phyloP scores from a whole-genome alignment of 35 echinoderm and acorn worm species.

The Patiria miniata region DNA sequence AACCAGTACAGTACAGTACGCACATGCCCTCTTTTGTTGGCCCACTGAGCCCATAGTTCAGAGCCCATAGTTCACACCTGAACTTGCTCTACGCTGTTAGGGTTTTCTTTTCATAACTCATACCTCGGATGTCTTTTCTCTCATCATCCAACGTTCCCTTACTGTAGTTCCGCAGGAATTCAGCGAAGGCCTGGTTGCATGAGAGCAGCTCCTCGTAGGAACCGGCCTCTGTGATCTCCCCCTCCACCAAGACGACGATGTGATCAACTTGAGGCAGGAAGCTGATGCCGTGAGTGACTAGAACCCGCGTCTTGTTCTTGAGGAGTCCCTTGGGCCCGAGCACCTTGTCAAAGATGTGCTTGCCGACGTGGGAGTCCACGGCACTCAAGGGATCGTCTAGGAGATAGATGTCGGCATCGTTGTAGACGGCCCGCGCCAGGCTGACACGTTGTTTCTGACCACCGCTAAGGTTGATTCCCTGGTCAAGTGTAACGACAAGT shows the following conservation, averaged over 20 bases:
- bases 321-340: constrained; percentile 79
- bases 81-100: too few relatives aligned
- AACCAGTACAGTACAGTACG: too few relatives aligned
- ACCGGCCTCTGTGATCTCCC: constrained; percentile 75
- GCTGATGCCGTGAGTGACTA: constrained; percentile 86
- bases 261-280: constrained; percentile 92
- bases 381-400: constrained; percentile 92
- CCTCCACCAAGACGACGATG: constrained; percentile 81
- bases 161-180: constrained; percentile 89
- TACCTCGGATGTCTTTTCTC: too few relatives aligned
- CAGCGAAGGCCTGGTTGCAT: constrained; percentile 82
- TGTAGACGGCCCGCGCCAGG: constrained; percentile 80
- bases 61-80: too few relatives aligned
- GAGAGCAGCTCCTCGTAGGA: constrained; percentile 84
- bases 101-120: too few relatives aligned
- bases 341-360: constrained; percentile 86
- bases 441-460: constrained; percentile 93
- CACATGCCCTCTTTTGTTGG: too few relatives aligned
- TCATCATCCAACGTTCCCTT: constrained; percentile 59
- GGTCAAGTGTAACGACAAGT: constrained; percentile 13
- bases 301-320: constrained; percentile 84
- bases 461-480: constrained; percentile 88
- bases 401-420: constrained; percentile 78
- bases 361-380: constrained; percentile 87
- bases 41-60: too few relatives aligned